Percentiles rank a stretch among this genome's conserved stretches.
Evolutionary conservation across 2,797 vertebrate genomes (phyloP).

Genomic region (Phyllotis vaccarum): DNA sequence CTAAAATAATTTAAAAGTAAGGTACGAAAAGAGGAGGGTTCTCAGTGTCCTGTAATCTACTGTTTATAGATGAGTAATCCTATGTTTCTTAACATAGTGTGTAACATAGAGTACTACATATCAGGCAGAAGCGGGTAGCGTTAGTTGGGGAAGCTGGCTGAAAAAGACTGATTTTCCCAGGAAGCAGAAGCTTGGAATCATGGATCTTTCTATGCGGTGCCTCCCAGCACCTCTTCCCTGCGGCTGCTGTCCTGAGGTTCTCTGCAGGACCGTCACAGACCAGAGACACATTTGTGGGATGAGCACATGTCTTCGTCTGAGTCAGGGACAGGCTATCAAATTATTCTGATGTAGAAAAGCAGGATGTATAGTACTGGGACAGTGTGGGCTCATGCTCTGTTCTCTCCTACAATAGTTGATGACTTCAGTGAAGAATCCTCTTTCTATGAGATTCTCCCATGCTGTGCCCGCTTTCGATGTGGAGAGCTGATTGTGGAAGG

Average conservation of each 20-base stretch:
- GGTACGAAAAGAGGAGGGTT: not conserved
- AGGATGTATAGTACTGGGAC: not conserved
- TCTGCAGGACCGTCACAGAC: not conserved
- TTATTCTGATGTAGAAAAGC: not conserved
- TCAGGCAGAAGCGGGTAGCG: not conserved
- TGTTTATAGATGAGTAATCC: not conserved
- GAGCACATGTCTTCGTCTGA: not conserved
- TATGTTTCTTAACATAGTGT: not conserved
- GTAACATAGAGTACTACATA: not conserved
- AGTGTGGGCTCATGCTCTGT: not conserved
- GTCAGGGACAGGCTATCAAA: not conserved
- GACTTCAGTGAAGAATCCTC: slow-evolving; percentile 97
- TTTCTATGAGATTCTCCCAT: slow-evolving; percentile 98
- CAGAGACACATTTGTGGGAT: not conserved
- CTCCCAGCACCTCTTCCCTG: not conserved
- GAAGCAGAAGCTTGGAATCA: not conserved
- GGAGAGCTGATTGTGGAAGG: slow-evolving; percentile 96
- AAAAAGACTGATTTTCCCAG: not conserved
- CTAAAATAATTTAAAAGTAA: not conserved
- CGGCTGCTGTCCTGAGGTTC: not conserved
- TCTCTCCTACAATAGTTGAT: slow-evolving; percentile 89
- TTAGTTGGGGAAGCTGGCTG: not conserved
- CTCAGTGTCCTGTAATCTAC: not conserved
- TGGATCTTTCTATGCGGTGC: not conserved
- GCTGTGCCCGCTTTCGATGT: slow-evolving; percentile 97